Base-by-base conservation (phyloP, 1,140 invertebrate genomes). In the Pseudomyrmex dendroicus region DNA sequence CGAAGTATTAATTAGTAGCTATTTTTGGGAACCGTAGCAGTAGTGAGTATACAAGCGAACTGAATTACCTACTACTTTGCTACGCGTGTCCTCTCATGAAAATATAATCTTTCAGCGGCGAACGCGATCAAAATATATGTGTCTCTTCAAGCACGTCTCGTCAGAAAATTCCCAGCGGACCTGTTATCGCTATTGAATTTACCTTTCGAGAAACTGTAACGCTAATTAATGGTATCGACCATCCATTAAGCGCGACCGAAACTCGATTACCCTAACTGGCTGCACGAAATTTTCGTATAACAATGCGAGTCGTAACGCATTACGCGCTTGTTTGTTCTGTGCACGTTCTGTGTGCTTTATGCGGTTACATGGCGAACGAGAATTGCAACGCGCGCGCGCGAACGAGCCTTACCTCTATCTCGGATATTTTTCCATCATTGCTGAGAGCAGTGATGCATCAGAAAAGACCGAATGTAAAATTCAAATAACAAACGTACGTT, bases 211-310 rank as follows among this genome's bases (percentile, higher is more conserved):
- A 59, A 80, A 70, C 59, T 70, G 54, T 66, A 70, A 80, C 66
- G 12, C 46, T 80, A 80, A 80, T 80, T 80, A 80, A 80, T 50
- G 44, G 66, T 72, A 80, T 72, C 76, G 76, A 7, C 76, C 54
- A 72, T 70, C 76, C 56, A 80, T 80, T 80, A 80, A 72, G 66
- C 46, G 12, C 76, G n/a, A 80, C 76, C 76, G 15, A 80, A 80
- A 80, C 54, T 80, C 66, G 66, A 80, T 80, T 80, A 80, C 44
- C 48, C 35, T 20, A 4, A 35, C 20, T 15, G 10, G 25, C 17
- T 5, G 20, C n/a, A 78, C 54, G 20, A 72, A 70, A 80, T 66
- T 80, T 78, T 44, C 64, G 44, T 35, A 17, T 15, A 25, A 35
- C 46, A 8, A 8, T 1, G 35, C 12, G 44, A 63, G 22, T n/a